Evolutionary conservation across 2,113 vertebrate species (phyloP).

Genomic region (Cyanoderma ruficeps): DNA sequence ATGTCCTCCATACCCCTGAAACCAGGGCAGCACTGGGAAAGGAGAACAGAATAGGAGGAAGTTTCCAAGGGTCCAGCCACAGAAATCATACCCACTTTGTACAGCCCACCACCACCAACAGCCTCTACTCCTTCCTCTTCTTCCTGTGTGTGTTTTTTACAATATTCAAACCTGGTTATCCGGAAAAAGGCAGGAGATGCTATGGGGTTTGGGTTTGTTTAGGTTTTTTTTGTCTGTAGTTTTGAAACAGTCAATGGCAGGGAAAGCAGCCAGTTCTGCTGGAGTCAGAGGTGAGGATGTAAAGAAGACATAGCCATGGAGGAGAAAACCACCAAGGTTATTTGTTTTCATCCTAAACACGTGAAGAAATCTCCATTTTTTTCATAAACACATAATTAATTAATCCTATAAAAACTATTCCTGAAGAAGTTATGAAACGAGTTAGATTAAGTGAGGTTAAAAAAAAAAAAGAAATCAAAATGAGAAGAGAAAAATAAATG

Average conservation of each 20-base stretch:
- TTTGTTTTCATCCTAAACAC: not conserved
- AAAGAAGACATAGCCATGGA: not conserved
- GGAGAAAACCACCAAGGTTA: not conserved
- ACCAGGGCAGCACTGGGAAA: no score
- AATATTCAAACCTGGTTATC: not conserved
- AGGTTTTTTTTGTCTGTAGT: not conserved
- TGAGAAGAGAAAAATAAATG: not conserved
- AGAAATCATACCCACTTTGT: not conserved
- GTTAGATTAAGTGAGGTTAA: not conserved
- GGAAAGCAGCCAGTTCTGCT: not conserved
- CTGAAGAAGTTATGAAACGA: not conserved
- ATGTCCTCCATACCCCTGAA: not conserved
- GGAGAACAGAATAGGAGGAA: no score
- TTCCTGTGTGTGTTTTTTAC: fast-evolving
- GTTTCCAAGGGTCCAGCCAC: not conserved
- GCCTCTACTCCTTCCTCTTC: not conserved
- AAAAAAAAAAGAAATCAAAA: not conserved
- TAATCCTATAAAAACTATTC: not conserved
- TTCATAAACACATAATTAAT: not conserved
- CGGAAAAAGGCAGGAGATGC: not conserved
- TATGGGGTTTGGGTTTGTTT: not conserved
- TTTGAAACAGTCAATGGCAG: not conserved
- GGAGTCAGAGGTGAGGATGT: not conserved
- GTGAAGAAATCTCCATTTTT: not conserved
- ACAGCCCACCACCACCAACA: fast-evolving